phyloP scores from a whole-genome alignment of 2,888 invertebrate genomes.

The Calliscelio sp. region DNA sequence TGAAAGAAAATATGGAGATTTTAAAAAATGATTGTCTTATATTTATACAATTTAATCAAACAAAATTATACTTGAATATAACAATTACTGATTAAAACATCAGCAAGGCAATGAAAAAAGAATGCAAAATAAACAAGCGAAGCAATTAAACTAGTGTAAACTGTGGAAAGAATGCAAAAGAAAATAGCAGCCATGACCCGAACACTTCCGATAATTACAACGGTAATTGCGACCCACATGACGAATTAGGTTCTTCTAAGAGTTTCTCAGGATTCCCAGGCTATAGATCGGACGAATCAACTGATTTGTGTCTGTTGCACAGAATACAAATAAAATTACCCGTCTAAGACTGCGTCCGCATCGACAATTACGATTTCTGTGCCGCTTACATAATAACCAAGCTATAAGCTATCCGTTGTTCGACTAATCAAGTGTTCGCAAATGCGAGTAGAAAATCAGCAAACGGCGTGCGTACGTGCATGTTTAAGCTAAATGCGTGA shows the following conservation, averaged over 20 bases:
- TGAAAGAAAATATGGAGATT: no score
- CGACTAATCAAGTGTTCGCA: slow-evolving; percentile 52
- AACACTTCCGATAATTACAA: slow-evolving; percentile 39
- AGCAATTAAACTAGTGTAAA: slow-evolving; percentile 18
- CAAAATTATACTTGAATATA: neutral
- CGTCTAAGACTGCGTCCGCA: neutral
- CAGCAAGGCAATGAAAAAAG: neutral
- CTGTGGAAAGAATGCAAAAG: slow-evolving; percentile 8
- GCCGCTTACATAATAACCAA: slow-evolving; percentile 55
- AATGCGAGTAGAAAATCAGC: slow-evolving; percentile 27
- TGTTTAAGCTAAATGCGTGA: slow-evolving; percentile 16
- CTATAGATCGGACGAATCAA: slow-evolving; percentile 1
- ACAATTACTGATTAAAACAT: neutral
- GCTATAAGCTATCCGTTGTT: slow-evolving; percentile 26
- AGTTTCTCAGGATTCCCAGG: slow-evolving; percentile 27
- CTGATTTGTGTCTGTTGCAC: slow-evolving; percentile 23
- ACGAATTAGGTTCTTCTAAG: slow-evolving; percentile 31
- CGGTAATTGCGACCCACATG: slow-evolving; percentile 47
- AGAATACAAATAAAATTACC: slow-evolving; percentile 43
- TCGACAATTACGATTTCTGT: slow-evolving; percentile 66
- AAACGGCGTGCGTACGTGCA: slow-evolving; percentile 26
- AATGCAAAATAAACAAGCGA: neutral
- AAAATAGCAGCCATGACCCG: slow-evolving; percentile 53
- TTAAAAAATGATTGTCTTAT: no score
- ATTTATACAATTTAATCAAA: neutral